Base-by-base conservation (phyloP, 2,113 vertebrate species). In the Trogon melanurus region DNA sequence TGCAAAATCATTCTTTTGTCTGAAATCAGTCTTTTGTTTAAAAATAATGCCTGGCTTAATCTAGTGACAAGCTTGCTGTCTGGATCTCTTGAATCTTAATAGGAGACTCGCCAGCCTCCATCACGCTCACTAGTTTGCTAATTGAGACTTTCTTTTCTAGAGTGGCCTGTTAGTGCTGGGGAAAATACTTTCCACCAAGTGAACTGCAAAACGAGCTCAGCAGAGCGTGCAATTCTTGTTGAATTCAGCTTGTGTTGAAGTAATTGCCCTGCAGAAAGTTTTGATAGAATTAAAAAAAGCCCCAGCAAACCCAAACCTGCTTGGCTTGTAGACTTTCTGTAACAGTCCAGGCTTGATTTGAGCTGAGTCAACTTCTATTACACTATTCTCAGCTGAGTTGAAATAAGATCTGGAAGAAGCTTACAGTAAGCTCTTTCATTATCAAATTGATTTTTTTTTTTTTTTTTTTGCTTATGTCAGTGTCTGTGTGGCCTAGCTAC, bases 141-240 rank as follows among this genome's bases (percentile, higher is more conserved):
- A 94, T 83, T 95, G 82, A 92, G 67, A 50, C 62, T 93, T 80
- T 88, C 36, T 90, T 92, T 87, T 65, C 73, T 70, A 9, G 44
- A 25, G 25, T 50, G 30, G 53, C 65, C 45, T 80, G 71, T 57
- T 83, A 57, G 56, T 34, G 58, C 54, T 65, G 30, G 15, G 25
- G 71, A 73, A 38, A 91, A 87, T 82, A 36, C 45, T 95, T 88
- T 64, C 58, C n/a, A 61, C 36, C 36, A 22, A 89, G 51, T 58
- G 89, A 87, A 72, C 58, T 82, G 94, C 78, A 61, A 60, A 91
- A n/a, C 36, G 60, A 56, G 36, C 61, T 79, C 57, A 64, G 65
- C 30, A 67, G 86, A 95, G 80, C 45, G 11, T 79, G 53, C 10
- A 9, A 9, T 79, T 89, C 64, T 91, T 91, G 45, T 47, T 47